Conservation (phyloP, 1,140 invertebrate species). For the Periplaneta americana region DNA sequence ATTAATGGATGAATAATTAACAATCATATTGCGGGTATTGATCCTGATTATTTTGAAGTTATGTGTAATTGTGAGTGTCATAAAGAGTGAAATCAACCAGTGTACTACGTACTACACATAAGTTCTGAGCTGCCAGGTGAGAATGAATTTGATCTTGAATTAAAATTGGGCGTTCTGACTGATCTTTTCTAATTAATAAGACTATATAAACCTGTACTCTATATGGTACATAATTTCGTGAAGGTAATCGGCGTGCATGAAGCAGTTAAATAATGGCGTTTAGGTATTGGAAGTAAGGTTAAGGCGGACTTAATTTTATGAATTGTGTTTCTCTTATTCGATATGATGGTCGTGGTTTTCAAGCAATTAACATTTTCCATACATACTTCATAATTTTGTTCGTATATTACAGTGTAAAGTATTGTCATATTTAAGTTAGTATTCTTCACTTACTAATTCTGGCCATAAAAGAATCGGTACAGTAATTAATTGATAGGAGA, state of each 20-base stretch:
- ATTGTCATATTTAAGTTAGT: too few relatives aligned
- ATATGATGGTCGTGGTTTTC: neutral
- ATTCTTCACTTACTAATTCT: too few relatives aligned
- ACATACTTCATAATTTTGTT: too few relatives aligned
- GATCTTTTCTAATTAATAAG: neutral
- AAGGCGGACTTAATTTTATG: neutral
- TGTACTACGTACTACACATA: neutral
- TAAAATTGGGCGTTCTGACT: neutral
- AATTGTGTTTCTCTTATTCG: too few relatives aligned
- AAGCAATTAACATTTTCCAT: neutral
- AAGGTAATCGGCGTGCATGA: neutral
- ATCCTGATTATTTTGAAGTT: neutral
- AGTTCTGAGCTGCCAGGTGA: neutral
- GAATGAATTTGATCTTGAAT: neutral
- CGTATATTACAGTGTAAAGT: too few relatives aligned
- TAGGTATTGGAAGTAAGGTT: neutral
- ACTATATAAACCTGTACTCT: neutral
- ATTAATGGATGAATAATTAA: neutral
- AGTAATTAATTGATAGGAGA: too few relatives aligned
- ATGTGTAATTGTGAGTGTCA: neutral
- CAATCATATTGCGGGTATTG: neutral
- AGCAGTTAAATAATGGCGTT: neutral
- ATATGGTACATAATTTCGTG: neutral
- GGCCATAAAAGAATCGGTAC: too few relatives aligned
- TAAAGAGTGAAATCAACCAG: neutral